Conservation (phyloP, 2,888 invertebrate genomes). For the Sinotaia quadrata region DNA sequence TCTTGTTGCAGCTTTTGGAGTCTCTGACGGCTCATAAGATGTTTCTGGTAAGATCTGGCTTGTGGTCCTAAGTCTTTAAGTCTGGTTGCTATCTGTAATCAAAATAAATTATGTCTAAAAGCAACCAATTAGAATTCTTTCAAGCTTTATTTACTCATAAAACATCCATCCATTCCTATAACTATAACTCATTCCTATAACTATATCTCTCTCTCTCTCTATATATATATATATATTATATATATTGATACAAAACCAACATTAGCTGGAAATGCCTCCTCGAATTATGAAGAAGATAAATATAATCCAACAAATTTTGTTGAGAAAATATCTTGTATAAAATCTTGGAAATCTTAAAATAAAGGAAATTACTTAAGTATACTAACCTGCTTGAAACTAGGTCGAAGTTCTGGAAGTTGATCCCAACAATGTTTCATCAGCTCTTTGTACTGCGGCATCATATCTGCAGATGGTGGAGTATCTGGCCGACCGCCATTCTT, state of each 20-base stretch:
- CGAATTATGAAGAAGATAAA: no score
- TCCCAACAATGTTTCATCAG: slow-evolving; percentile 65
- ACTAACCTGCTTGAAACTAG: slow-evolving; percentile 63
- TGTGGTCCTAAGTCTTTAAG: slow-evolving; percentile 55
- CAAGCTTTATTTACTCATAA: no score
- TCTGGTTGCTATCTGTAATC: slow-evolving; percentile 51
- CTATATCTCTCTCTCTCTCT: no score
- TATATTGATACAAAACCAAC: slow-evolving; percentile 4
- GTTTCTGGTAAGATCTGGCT: slow-evolving; percentile 57
- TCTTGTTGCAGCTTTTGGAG: slow-evolving; percentile 24
- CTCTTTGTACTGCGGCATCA: slow-evolving; percentile 55
- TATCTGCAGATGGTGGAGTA: slow-evolving; percentile 33
- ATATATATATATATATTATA: no score
- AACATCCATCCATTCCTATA: no score
- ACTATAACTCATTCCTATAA: no score
- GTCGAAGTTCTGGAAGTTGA: slow-evolving; percentile 50
- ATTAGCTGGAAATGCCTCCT: no score
- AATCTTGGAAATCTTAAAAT: no score
- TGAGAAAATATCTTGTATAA: no score
- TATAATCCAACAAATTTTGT: no score
- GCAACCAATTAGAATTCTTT: no score
- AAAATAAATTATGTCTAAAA: not conserved
- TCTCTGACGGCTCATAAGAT: slow-evolving; percentile 36
- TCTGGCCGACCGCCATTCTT: slow-evolving; percentile 53
- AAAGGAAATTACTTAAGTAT: no score